These are phyloP conservation scores for Podiceps cristatus DNA, from an alignment of 2,113 vertebrate genomes.

Conservation along the genomic window DNA sequence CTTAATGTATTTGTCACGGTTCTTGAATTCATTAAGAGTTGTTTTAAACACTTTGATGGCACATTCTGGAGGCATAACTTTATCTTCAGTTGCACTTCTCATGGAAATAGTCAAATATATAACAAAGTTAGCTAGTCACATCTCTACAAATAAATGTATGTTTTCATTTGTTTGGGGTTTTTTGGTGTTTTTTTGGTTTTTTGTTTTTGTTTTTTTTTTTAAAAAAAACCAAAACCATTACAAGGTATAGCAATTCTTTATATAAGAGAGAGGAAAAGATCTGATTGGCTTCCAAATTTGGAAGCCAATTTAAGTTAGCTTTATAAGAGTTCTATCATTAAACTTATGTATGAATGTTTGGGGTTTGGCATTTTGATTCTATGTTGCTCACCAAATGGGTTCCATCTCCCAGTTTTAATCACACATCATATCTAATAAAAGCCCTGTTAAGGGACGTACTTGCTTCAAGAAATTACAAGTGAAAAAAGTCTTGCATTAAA, in stretches of 20 bases:
- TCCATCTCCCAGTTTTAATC: background rate
- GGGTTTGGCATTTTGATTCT: background rate
- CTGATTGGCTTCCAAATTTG: background rate
- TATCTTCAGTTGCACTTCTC: slow-evolving; percentile 79
- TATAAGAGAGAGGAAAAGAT: background rate
- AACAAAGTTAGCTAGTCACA: background rate
- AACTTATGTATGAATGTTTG: background rate
- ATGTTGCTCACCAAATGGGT: background rate
- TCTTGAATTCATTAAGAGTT: slow-evolving; percentile 97
- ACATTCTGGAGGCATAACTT: slow-evolving; percentile 87
- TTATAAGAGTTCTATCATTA: background rate
- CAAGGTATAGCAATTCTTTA: background rate
- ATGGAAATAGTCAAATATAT: background rate
- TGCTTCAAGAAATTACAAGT: background rate
- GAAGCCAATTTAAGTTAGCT: background rate
- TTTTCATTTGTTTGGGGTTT: background rate
- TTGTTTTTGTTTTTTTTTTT: background rate
- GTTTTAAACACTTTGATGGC: slow-evolving; percentile 99
- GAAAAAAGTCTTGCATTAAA: background rate
- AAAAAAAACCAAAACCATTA: background rate
- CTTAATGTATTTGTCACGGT: slow-evolving; percentile 97
- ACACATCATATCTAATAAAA: background rate
- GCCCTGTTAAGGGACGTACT: background rate
- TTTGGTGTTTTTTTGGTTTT: too few species aligned
- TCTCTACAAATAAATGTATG: background rate